phyloP scores from a whole-genome alignment of 2,113 vertebrate species.

The Prunella fulvescens region DNA sequence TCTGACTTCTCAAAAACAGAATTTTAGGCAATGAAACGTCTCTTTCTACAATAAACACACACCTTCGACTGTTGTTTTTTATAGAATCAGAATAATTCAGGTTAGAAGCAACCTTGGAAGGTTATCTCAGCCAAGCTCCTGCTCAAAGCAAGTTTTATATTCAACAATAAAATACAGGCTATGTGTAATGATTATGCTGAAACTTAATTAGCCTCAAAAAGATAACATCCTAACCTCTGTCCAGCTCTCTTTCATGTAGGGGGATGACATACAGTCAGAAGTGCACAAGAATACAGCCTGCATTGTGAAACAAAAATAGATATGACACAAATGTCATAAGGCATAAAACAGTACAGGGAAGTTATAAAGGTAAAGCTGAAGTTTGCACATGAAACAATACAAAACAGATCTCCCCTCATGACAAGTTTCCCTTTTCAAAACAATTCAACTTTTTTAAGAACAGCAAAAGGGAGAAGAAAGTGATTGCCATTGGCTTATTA shows the following conservation, averaged over 20 bases:
- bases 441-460: background rate
- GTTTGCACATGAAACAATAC: constrained; percentile 2
- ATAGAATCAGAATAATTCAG: background rate
- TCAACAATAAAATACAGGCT: background rate
- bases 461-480: background rate
- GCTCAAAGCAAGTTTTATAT: constrained; percentile 16
- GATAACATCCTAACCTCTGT: constrained; percentile 27
- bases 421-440: background rate
- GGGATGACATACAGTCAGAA: background rate
- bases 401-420: background rate
- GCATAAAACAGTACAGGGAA: constrained; percentile 6
- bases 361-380: constrained; percentile 38
- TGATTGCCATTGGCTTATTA: background rate
- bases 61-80: background rate
- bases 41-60: background rate
- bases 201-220: constrained; percentile 38
- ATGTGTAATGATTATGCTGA: background rate
- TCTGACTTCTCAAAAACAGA: constrained; percentile 25
- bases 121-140: background rate
- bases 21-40: background rate
- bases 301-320: constrained; percentile 3
- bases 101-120: background rate
- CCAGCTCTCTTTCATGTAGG: background rate
- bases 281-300: background rate
- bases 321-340: constrained; percentile 29